Percentiles rank a stretch among this genome's conserved stretches.
phyloP scores from a whole-genome alignment of 1,140 invertebrate species.

The Cryptotermes secundus region DNA sequence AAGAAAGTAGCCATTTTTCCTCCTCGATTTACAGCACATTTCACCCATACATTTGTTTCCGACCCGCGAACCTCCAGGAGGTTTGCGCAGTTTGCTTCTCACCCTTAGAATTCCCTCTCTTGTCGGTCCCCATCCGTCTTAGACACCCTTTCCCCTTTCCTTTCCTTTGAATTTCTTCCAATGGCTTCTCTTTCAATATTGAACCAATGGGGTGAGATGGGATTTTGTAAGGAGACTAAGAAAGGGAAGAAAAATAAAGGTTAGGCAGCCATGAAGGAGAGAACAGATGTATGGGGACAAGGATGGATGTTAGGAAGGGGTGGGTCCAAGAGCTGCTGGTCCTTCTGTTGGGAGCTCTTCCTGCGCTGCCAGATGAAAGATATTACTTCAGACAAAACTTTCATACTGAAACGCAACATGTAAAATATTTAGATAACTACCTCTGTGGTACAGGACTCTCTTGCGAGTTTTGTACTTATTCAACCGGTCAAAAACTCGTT shows the following conservation, averaged over 20 bases:
- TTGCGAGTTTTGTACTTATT: no score
- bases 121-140: background rate
- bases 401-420: background rate
- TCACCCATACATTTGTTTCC: background rate
- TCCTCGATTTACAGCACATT: background rate
- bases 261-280: background rate
- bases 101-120: background rate
- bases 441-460: no score
- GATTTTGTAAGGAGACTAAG: background rate
- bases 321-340: background rate
- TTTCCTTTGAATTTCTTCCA: background rate
- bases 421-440: no score
- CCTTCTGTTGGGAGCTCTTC: background rate
- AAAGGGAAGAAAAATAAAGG: constrained; percentile 19
- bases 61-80: background rate
- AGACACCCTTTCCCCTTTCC: background rate
- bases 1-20: background rate
- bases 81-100: background rate
- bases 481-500: no score
- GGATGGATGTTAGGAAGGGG: background rate
- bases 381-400: background rate
- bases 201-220: constrained; percentile 17
- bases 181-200: constrained; percentile 19
- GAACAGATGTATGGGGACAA: background rate
- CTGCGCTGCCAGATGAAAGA: background rate